These are phyloP conservation scores for Ceratina japonica DNA, from an alignment of 1,140 invertebrate species.

Conservation along the genomic window DNA sequence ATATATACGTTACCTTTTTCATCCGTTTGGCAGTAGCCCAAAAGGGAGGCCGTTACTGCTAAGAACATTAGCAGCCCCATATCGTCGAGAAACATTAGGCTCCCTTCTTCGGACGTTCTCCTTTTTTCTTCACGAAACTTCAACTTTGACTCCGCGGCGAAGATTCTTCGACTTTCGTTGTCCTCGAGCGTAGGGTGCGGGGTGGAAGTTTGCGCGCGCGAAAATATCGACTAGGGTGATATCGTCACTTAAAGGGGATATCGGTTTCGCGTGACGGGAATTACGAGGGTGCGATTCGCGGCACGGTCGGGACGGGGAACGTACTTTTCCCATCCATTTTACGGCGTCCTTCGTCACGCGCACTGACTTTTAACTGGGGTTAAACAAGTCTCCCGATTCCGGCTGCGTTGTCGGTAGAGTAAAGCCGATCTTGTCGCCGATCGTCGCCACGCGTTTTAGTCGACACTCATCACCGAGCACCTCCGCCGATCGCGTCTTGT, in stretches of 20 bases:
- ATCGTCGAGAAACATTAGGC: conserved; percentile 63
- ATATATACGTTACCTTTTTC: conserved; percentile 76
- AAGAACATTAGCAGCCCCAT: conserved; percentile 75
- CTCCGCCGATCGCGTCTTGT: conserved; percentile 4
- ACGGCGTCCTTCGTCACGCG: conserved; percentile 17
- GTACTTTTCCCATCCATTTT: conserved; percentile 52
- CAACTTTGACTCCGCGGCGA: neutral
- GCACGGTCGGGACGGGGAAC: conserved; percentile 28
- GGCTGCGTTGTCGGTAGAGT: neutral
- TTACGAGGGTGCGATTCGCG: conserved; percentile 50
- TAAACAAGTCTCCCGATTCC: neutral
- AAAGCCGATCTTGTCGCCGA: too few species aligned
- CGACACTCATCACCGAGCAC: too few species aligned
- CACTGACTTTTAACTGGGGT: neutral
- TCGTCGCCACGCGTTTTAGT: too few species aligned
- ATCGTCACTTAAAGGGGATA: conserved; percentile 53
- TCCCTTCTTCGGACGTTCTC: conserved; percentile 36
- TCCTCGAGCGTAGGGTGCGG: conserved; percentile 21
- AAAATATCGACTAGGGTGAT: conserved; percentile 34
- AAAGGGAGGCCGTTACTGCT: conserved; percentile 71
- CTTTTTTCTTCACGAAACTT: conserved; percentile 23
- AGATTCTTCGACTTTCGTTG: conserved; percentile 24
- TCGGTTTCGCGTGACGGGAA: conserved; percentile 54
- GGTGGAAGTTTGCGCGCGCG: conserved; percentile 55
- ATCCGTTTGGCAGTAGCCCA: conserved; percentile 78